Conservation (phyloP, 2,888 invertebrate genomes). For the Hyppa rectilinea region DNA sequence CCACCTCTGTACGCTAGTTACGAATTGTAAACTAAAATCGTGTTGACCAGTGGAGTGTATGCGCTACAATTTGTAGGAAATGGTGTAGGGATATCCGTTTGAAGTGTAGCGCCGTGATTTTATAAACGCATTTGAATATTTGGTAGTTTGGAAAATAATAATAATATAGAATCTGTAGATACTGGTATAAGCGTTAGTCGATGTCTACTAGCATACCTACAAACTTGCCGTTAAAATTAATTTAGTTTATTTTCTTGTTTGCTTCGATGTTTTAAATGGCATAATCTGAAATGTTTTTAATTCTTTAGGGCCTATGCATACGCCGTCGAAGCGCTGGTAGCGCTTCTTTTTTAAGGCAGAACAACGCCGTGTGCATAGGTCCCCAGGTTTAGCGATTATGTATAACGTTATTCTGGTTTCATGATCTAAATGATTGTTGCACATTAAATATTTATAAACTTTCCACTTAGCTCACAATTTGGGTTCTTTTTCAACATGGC, state of each 20-base stretch:
- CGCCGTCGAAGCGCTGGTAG: neutral
- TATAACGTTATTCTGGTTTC: neutral
- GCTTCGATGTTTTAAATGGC: slow-evolving; percentile 12
- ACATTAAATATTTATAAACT: slow-evolving; percentile 2
- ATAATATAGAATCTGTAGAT: slow-evolving; percentile 47
- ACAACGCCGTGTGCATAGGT: neutral
- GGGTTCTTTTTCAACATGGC: neutral
- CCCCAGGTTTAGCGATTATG: no score
- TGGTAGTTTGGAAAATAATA: slow-evolving; percentile 40
- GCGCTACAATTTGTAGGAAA: slow-evolving; percentile 5
- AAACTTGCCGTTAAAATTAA: slow-evolving; percentile 32
- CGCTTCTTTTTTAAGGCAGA: neutral
- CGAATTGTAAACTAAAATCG: slow-evolving; percentile 4
- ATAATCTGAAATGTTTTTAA: slow-evolving; percentile 18
- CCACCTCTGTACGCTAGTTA: neutral
- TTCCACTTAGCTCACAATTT: neutral
- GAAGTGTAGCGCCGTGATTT: slow-evolving; percentile 7
- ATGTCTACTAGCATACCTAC: slow-evolving; percentile 30
- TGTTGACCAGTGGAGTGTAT: slow-evolving; percentile 20
- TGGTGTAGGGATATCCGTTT: neutral
- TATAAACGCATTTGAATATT: slow-evolving; percentile 49
- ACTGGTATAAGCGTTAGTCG: slow-evolving; percentile 43
- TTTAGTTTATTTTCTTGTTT: slow-evolving; percentile 22
- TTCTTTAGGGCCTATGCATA: no score
- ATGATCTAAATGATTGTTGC: neutral